A percentile compares a stretch with the other conserved stretches of the same genome.
Conservation (phyloP, 1,140 invertebrate genomes). For the Whitmania pigra region DNA sequence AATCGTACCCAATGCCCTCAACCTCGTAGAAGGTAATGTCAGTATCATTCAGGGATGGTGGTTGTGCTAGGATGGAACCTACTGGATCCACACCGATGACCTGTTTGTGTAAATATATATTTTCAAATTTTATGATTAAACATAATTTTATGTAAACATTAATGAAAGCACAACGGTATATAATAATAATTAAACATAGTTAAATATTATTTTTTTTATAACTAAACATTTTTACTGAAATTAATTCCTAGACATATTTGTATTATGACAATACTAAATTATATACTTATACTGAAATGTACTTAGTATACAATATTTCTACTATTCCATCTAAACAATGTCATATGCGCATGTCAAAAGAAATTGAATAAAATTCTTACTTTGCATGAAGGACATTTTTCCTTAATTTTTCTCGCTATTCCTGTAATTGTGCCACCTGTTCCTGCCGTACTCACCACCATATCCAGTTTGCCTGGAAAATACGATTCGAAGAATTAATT, state of each 20-base stretch:
- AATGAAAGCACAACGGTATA: too few relatives aligned
- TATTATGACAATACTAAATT: too few relatives aligned
- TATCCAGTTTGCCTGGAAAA: conserved; percentile 52
- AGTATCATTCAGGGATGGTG: conserved; percentile 54
- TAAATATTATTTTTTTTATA: too few relatives aligned
- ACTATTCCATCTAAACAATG: too few relatives aligned
- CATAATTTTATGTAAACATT: too few relatives aligned
- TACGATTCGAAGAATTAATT: not conserved
- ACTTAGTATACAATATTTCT: too few relatives aligned
- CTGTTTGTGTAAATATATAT: conserved; percentile 14
- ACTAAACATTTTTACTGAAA: too few relatives aligned
- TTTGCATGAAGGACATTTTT: conserved; percentile 50
- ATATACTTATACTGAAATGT: too few relatives aligned
- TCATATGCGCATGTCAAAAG: too few relatives aligned
- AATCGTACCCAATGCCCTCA: conserved; percentile 81
- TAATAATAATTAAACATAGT: too few relatives aligned
- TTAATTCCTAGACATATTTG: too few relatives aligned
- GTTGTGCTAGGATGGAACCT: conserved; percentile 73
- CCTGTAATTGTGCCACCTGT: conserved; percentile 84
- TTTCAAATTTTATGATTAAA: too few relatives aligned
- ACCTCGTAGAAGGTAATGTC: conserved; percentile 65
- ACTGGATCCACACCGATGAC: conserved; percentile 75
- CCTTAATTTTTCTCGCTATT: conserved; percentile 67
- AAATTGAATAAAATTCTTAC: conserved; percentile 23
- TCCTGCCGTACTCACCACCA: conserved; percentile 69